phyloP scores from a whole-genome alignment of 1,140 invertebrate species.

The Pogonognathellus flavescens region DNA sequence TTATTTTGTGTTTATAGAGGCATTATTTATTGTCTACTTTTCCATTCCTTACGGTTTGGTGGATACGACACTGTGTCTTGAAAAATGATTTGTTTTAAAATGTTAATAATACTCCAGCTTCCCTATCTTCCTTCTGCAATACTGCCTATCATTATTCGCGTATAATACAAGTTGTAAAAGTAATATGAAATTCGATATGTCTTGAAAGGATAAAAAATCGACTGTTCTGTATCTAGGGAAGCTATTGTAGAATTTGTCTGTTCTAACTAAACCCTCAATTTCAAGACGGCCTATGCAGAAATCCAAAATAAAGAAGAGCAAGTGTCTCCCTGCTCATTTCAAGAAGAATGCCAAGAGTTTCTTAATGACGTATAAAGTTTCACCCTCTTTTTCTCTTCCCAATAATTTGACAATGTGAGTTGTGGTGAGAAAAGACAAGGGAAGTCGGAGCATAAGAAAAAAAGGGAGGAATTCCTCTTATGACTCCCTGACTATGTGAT shows the following conservation, averaged over 20 bases:
- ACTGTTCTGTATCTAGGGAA: background rate
- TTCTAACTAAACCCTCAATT: background rate
- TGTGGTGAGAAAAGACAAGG: constrained; percentile 43
- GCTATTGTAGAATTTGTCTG: constrained; percentile 1
- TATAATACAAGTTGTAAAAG: background rate
- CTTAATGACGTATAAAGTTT: constrained; percentile 60
- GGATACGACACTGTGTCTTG: too few relatives aligned
- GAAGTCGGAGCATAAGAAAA: background rate
- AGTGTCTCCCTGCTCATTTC: constrained; percentile 19
- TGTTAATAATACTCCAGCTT: too few relatives aligned
- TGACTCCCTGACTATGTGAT: background rate
- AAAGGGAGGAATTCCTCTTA: constrained; percentile 9
- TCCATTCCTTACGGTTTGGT: too few relatives aligned
- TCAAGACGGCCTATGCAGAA: background rate
- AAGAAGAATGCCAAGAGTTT: constrained; percentile 60
- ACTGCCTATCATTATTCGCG: too few relatives aligned
- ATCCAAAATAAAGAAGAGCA: constrained; percentile 25
- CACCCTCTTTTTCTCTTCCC: constrained; percentile 37
- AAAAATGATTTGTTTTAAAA: too few relatives aligned
- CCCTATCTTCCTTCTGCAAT: too few relatives aligned
- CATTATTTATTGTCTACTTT: too few relatives aligned
- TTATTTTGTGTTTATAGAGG: too few relatives aligned
- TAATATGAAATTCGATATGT: constrained; percentile 6
- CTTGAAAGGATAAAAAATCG: background rate
- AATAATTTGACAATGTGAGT: background rate